Evolutionary conservation across 2,888 invertebrate genomes (phyloP).

Genomic region (Zeuzera pyrina): DNA sequence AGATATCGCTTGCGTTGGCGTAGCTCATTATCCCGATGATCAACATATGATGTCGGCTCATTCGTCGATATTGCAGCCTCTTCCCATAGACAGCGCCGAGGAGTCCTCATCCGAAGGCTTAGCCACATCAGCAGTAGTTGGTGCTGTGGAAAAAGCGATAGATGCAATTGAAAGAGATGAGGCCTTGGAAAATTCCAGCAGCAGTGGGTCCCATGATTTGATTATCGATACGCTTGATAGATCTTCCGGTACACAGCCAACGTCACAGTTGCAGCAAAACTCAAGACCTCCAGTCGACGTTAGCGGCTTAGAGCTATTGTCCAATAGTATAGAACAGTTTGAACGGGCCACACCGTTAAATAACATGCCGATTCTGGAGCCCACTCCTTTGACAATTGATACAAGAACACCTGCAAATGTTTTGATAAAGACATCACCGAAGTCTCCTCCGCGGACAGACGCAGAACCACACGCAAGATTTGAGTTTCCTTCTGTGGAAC

Average conservation of each 20-base stretch:
- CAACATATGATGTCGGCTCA: constrained; percentile 26
- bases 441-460: constrained; percentile 52
- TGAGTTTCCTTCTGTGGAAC: constrained; percentile 43
- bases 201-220: constrained; percentile 56
- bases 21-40: constrained; percentile 60
- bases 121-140: constrained; percentile 36
- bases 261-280: constrained; percentile 12
- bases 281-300: constrained; percentile 74
- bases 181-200: constrained; percentile 46
- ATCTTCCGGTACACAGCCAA: constrained; percentile 31
- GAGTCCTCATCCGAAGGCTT: constrained; percentile 55
- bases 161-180: constrained; percentile 59
- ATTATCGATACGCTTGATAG: constrained; percentile 58
- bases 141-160: constrained; percentile 56
- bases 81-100: constrained; percentile 47
- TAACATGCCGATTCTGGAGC: constrained; percentile 44
- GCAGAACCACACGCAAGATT: constrained; percentile 49
- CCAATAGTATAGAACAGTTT: constrained; percentile 88
- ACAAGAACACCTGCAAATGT: constrained; percentile 59
- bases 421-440: constrained; percentile 57
- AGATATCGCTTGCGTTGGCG: constrained; percentile 59
- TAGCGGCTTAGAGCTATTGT: constrained; percentile 85
- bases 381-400: constrained; percentile 45
- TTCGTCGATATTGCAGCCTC: constrained; percentile 25
- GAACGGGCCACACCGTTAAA: constrained; percentile 68